phyloP scores from a whole-genome alignment of 2,797 vertebrate genomes.

The Crocodylus rhombifer region DNA sequence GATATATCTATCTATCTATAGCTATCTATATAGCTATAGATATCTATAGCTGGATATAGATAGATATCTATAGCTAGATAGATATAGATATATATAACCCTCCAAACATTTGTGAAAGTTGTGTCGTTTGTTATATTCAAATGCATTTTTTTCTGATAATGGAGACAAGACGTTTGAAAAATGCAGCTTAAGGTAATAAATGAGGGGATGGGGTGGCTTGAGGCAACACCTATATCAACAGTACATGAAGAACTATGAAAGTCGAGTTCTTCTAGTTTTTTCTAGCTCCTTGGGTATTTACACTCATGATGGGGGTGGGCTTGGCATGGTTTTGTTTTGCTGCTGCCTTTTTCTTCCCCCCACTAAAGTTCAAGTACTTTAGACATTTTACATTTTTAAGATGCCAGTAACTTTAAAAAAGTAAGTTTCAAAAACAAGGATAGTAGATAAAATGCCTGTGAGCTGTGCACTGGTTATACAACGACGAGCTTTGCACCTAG shows the following conservation, averaged over 20 bases:
- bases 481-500: constrained; percentile 16
- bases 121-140: not conserved
- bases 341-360: not conserved
- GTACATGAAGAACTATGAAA: constrained; percentile 20
- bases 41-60: no score
- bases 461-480: not conserved
- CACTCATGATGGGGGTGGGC: not conserved
- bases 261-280: not conserved
- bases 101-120: not conserved
- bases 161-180: not conserved
- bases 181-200: constrained; percentile 12
- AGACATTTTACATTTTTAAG: constrained; percentile 61
- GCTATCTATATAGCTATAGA: no score
- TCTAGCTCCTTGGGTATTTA: constrained; percentile 32
- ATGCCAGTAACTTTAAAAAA: constrained; percentile 15
- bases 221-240: constrained; percentile 41
- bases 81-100: no score
- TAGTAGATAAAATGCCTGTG: not conserved
- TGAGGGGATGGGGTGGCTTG: not conserved
- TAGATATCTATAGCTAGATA: no score
- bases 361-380: constrained; percentile 1
- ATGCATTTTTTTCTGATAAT: not conserved
- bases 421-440: constrained; percentile 1
- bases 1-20: no score
- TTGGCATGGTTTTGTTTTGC: not conserved